Evolutionary conservation across 1,140 invertebrate species (phyloP).

Genomic region (Myzus persicae): DNA sequence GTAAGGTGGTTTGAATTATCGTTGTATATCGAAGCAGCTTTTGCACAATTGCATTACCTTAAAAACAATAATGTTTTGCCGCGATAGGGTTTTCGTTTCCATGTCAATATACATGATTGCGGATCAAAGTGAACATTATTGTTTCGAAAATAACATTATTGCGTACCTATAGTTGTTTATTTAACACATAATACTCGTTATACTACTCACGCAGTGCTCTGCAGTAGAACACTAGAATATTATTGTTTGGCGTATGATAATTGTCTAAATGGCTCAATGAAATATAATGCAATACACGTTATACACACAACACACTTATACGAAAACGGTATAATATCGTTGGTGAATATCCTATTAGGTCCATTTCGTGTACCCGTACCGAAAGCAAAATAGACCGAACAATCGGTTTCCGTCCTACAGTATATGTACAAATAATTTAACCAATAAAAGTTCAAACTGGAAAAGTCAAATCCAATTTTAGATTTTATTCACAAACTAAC

Average conservation of each 20-base stretch:
- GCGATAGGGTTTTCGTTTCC: not conserved
- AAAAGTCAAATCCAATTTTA: conserved; percentile 12
- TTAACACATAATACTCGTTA: not conserved
- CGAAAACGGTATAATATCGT: not conserved
- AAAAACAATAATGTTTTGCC: not conserved
- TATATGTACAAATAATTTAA: not conserved
- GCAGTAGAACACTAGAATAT: not conserved
- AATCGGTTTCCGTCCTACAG: not conserved
- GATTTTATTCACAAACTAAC: not conserved
- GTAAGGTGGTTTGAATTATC: not conserved
- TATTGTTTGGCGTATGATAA: not conserved
- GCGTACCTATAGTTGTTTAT: not conserved
- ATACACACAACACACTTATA: not conserved
- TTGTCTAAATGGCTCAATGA: not conserved
- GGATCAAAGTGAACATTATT: not conserved
- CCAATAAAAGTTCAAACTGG: not conserved
- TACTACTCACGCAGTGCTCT: not conserved
- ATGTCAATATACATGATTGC: not conserved
- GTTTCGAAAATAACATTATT: not conserved
- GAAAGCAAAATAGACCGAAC: not conserved
- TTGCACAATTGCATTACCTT: not conserved
- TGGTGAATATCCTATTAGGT: not conserved
- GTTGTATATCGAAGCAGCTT: not conserved
- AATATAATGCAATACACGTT: not conserved
- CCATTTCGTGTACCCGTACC: not conserved